Conservation (phyloP, 2,113 vertebrate genomes). For the Melanerpes formicivorus region DNA sequence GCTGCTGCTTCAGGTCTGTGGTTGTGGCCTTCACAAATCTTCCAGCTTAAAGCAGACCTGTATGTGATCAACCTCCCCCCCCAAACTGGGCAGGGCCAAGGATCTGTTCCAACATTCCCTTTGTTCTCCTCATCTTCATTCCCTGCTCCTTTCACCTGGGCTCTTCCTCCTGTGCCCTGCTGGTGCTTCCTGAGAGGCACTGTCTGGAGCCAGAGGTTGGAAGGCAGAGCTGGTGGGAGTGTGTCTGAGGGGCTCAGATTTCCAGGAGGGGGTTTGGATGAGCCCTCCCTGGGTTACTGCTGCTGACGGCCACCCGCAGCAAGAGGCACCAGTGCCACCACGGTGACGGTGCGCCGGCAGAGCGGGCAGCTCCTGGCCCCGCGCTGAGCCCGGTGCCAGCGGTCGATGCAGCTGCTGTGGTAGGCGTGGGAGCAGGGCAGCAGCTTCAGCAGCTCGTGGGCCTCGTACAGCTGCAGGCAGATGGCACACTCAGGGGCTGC, state of each 20-base stretch:
- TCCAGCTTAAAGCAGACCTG: background rate
- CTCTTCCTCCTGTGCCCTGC: too few species aligned
- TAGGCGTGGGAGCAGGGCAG: constrained; percentile 78
- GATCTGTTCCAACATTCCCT: background rate
- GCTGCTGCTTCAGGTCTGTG: background rate
- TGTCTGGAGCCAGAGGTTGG: background rate
- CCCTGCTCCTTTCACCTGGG: background rate
- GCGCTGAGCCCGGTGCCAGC: constrained; percentile 73
- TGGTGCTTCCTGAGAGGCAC: accelerated
- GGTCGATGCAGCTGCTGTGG: constrained; percentile 84
- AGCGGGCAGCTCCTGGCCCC: constrained; percentile 83
- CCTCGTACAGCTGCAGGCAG: constrained; percentile 66
- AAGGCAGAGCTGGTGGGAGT: background rate
- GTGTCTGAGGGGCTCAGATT: background rate
- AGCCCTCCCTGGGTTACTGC: background rate
- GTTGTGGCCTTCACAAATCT: background rate
- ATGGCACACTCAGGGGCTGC: constrained; percentile 48
- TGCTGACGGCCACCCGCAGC: accelerated
- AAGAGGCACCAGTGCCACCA: background rate
- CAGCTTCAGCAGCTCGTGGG: constrained; percentile 48
- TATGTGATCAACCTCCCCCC: background rate
- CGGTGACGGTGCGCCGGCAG: constrained; percentile 81
- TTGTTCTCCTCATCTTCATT: background rate
- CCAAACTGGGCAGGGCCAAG: background rate
- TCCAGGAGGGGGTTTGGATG: background rate